phyloP scores from a whole-genome alignment of 1,140 invertebrate genomes.

The Pectinophora gossypiella region DNA sequence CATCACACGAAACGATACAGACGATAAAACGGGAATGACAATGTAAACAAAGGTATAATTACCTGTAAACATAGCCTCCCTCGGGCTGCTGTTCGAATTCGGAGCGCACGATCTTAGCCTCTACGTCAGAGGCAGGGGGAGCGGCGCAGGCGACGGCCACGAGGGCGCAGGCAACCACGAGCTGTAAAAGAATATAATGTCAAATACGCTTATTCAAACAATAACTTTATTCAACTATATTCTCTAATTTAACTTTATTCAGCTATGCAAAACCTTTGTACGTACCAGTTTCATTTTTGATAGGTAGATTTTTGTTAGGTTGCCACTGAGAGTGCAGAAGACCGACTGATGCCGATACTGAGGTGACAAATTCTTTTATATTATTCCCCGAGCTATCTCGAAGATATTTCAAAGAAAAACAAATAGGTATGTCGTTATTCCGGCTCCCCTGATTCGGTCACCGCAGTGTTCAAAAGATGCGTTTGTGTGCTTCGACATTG shows the following conservation, averaged over 20 bases:
- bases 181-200: neutral
- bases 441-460: conserved; percentile 41
- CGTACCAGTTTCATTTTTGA: conserved; percentile 65
- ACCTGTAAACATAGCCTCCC: conserved; percentile 54
- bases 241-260: too few relatives aligned
- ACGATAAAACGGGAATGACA: too few relatives aligned
- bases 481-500: too few relatives aligned
- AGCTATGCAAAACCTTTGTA: neutral
- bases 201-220: too few relatives aligned
- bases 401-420: conserved; percentile 52
- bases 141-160: conserved; percentile 43
- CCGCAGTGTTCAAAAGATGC: too few relatives aligned
- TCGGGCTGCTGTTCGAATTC: conserved; percentile 46
- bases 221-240: too few relatives aligned
- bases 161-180: conserved; percentile 49
- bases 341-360: conserved; percentile 54
- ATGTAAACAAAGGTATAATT: too few relatives aligned
- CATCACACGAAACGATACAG: too few relatives aligned
- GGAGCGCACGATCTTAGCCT: conserved; percentile 48
- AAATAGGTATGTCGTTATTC: conserved; percentile 50
- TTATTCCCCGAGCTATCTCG: conserved; percentile 51
- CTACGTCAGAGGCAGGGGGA: conserved; percentile 11
- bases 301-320: conserved; percentile 39
- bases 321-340: conserved; percentile 35
- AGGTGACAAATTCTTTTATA: conserved; percentile 65